Percentiles rank a stretch among this genome's conserved stretches.
Conservation (phyloP, 2,888 invertebrate genomes). For the Apotomis betuletana region DNA sequence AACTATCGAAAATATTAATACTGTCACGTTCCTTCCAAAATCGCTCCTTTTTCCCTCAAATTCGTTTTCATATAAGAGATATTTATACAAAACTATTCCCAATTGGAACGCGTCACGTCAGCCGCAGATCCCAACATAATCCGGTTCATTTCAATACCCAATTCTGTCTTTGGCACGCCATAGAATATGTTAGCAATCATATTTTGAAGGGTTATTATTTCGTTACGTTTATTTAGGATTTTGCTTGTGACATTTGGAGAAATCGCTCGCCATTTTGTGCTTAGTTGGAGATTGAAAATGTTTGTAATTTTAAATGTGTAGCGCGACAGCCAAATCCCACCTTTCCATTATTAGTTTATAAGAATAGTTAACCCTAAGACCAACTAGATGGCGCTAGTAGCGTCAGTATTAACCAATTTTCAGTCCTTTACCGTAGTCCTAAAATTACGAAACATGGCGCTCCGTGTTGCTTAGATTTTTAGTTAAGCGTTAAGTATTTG, state of each 20-base stretch:
- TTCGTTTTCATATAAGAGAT: conserved; percentile 23
- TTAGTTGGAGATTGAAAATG: too few species aligned
- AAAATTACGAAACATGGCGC: too few species aligned
- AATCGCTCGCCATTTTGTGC: neutral
- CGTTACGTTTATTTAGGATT: conserved; percentile 5
- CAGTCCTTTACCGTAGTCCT: too few species aligned
- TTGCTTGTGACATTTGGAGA: conserved; percentile 8
- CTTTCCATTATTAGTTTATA: too few species aligned
- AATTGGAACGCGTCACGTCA: conserved; percentile 20
- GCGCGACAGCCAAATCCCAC: too few species aligned
- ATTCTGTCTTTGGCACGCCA: conserved; percentile 17
- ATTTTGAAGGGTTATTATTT: conserved; percentile 31
- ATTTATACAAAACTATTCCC: conserved; percentile 27
- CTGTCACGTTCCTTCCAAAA: conserved; percentile 1
- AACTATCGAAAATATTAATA: neutral
- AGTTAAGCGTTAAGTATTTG: too few species aligned
- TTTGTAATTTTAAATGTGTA: neutral
- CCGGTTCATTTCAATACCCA: conserved; percentile 29
- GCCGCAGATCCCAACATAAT: conserved; percentile 17
- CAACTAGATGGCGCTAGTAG: too few species aligned
- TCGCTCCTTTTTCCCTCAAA: conserved; percentile 1
- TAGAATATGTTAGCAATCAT: conserved; percentile 24
- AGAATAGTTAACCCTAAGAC: too few species aligned
- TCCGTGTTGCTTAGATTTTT: too few species aligned
- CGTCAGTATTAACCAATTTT: too few species aligned